Evolutionary conservation across 2,113 vertebrate genomes (phyloP), one percentile per base, ranked within the genome.

Genomic region (Chunga burmeisteri): DNA sequence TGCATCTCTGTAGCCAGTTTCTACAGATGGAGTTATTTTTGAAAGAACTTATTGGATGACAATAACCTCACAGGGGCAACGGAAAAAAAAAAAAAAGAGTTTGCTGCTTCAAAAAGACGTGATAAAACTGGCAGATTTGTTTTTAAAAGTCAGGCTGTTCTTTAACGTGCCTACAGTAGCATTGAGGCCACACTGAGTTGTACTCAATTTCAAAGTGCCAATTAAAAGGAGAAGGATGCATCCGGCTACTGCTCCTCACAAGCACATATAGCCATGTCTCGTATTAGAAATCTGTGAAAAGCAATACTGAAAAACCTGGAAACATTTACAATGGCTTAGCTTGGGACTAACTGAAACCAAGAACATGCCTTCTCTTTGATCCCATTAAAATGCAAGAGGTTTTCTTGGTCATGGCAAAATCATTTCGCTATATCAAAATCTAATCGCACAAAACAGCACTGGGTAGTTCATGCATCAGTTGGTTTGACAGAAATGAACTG

Each of bases 361-460:
- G 63, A 77, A 53, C 18, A 49, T 26, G 30, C n/a, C 50, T 84
- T 42, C 38, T 55, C 32, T 92, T 67, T 42, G n/a, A 81, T 42
- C 20, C n/a, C 11, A 19, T 47, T 66, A 71, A 83, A 90, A 77
- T 14, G 22, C 26, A 58, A 88, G 16, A 9, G 26, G 22, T 63
- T 88, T 74, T 81, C 46, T n/a, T 50, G 13, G 16, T 38, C n/a
- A 78, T 11, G 27, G 46, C 80, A 86, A 88, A 68, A 83, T 61
- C 6, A 58, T 49, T 88, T 49, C 61, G 63, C 47, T 73, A 3
- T 47, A 58, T 30, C 34, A 83, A 80, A 84, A 63, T 25, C 34
- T 30, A n/a, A 59, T 42, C 0, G 0, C 20, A 47, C 46, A 59
- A 59, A 71, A 2, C 13, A 47, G 32, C 17, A 16, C 2, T 14